Base-by-base conservation (phyloP, 2,888 invertebrate species). In the Ischnura elegans region DNA sequence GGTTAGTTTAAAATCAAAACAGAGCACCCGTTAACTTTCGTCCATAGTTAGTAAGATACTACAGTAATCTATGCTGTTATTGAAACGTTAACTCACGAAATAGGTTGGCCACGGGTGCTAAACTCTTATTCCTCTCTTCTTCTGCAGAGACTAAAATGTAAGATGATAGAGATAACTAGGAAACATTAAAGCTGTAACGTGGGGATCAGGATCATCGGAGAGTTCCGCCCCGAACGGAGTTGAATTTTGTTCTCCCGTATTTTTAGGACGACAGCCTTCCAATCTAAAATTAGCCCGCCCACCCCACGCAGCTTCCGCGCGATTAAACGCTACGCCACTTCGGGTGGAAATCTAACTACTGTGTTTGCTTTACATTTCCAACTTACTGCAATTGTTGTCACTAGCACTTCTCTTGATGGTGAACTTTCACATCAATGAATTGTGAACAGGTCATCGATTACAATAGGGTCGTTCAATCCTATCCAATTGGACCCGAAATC, bases 181-280 rank as follows among this genome's bases (percentile, higher is more conserved):
- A 25, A 10, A 6, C 36, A 76, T 76, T 10, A 36, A 76, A 8
- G 36, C 16, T 16, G 16, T 25, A 8, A 13, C 36, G 36, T 76
- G 76, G 36, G 29, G 76, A 29, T 29, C 8, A 13, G 13, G 36
- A 76, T 76, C 36, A 36, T 76, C 13, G 36, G 0, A 36, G 36
- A 16, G 76, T 36, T 76, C 66, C 42, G 13, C 66, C 25, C 21
- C 43, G 42, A 51, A 19, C 10, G 42, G 42, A 90, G 90, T 66
- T 36, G 42, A n/a, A 29, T 90, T 43, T 42, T 61, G 61, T 61
- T 25, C 90, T 10, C 43, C 42, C 90, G 90, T 90, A 90, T 90
- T 90, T 90, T 90, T 90, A 90, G 90, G 90, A 90, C 61, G 66
- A 86, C 25, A 43, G 90, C 66, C 90, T 90, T 66, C 29, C 43